These are phyloP conservation scores for Hydrozoanthus gracilis DNA, from an alignment of 92 coral and sea anemone genomes.

Conservation along the genomic window DNA sequence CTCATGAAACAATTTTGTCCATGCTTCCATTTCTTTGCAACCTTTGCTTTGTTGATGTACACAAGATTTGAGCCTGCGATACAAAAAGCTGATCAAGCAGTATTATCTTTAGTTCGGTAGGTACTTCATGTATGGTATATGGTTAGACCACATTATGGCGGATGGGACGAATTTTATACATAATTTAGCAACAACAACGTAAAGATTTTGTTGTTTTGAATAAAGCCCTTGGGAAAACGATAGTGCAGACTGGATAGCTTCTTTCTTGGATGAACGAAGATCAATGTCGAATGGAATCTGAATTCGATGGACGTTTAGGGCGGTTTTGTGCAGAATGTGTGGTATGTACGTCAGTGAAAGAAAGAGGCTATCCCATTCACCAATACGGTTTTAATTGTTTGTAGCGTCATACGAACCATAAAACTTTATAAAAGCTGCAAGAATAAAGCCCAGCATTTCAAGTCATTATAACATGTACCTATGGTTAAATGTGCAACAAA, in stretches of 20 bases:
- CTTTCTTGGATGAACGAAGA: background rate
- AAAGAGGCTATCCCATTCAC: too few relatives aligned
- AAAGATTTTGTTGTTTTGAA: background rate
- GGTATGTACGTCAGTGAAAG: background rate
- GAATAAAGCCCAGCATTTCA: too few relatives aligned
- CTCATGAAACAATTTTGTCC: background rate
- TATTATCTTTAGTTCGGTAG: background rate
- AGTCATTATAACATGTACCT: too few relatives aligned
- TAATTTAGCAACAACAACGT: conserved; percentile 5
- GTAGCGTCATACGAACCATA: too few relatives aligned
- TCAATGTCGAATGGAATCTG: too few relatives aligned
- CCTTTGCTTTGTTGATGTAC: background rate
- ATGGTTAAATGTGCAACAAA: too few relatives aligned
- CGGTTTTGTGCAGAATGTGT: background rate
- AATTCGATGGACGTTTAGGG: too few relatives aligned
- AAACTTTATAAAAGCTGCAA: too few relatives aligned
- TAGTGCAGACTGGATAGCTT: background rate
- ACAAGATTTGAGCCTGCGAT: conserved; percentile 27
- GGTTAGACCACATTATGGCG: background rate
- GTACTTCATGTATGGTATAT: too few relatives aligned
- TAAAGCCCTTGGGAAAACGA: conserved; percentile 10
- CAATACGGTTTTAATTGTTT: too few relatives aligned
- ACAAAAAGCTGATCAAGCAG: background rate
- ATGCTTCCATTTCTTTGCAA: background rate
- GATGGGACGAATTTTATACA: background rate